Evolutionary conservation across 2,888 invertebrate species (phyloP).

Genomic region (Parelbella ahira): DNA sequence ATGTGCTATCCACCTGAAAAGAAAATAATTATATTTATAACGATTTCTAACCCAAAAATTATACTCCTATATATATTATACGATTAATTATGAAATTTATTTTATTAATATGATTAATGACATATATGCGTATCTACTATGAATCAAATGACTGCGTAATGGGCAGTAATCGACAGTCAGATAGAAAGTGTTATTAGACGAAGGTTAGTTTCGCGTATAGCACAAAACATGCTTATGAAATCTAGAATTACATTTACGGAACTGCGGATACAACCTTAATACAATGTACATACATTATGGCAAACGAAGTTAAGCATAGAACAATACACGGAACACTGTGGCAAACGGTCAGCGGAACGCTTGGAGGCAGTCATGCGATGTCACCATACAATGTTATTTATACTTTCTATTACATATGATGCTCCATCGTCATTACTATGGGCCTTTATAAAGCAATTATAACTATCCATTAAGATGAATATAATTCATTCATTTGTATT

Average conservation of each 20-base stretch:
- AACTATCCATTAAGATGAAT: too few relatives aligned
- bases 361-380: not conserved
- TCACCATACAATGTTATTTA: not conserved
- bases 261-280: conserved; percentile 34
- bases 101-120: too few relatives aligned
- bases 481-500: too few relatives aligned
- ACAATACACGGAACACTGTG: conserved; percentile 52
- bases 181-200: conserved; percentile 14
- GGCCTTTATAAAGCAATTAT: too few relatives aligned
- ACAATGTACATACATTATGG: conserved; percentile 40
- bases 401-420: too few relatives aligned
- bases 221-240: conserved; percentile 41
- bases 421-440: too few relatives aligned
- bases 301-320: conserved; percentile 32
- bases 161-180: conserved; percentile 1
- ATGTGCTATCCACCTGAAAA: conserved; percentile 60
- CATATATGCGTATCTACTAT: too few relatives aligned
- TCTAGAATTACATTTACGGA: conserved; percentile 36
- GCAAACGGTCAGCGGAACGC: conserved; percentile 47
- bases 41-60: too few relatives aligned
- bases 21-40: not conserved
- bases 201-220: conserved; percentile 14
- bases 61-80: too few relatives aligned
- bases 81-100: too few relatives aligned
- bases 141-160: conserved; percentile 4